Conservation (phyloP, 1,140 invertebrate genomes). For the Brachionus sp. region DNA sequence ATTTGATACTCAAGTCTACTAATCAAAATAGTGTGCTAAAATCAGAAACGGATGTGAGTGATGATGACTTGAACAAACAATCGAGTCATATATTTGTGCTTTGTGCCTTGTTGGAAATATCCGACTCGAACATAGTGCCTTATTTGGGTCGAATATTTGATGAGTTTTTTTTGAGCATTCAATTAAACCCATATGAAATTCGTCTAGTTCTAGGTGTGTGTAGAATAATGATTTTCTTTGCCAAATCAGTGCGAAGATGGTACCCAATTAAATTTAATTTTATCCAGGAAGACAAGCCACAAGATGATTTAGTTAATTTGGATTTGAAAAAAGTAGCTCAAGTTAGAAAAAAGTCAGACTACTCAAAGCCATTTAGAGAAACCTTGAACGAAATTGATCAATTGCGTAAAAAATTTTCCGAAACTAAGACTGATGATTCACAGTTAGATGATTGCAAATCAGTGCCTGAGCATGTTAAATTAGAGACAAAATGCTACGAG, state of each 20-base stretch:
- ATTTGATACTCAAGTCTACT: constrained; percentile 14
- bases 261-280: constrained; percentile 20
- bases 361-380: neutral
- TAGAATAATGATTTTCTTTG: neutral
- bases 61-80: constrained; percentile 17
- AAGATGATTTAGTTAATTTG: neutral
- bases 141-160: constrained; percentile 9
- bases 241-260: constrained; percentile 6
- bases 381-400: neutral
- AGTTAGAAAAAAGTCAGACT: neutral
- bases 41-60: neutral
- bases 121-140: neutral
- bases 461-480: neutral
- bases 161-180: constrained; percentile 22
- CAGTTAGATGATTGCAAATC: neutral
- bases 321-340: neutral
- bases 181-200: constrained; percentile 11
- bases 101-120: constrained; percentile 39
- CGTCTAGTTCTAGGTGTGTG: constrained; percentile 15
- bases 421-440: neutral
- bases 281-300: neutral
- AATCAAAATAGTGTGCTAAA: constrained; percentile 5
- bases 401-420: neutral
- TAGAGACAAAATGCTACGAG: neutral
- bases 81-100: constrained; percentile 21